These are phyloP conservation scores for Lagodon rhomboides DNA, from an alignment of 2,797 vertebrate genomes.

Conservation along the genomic window DNA sequence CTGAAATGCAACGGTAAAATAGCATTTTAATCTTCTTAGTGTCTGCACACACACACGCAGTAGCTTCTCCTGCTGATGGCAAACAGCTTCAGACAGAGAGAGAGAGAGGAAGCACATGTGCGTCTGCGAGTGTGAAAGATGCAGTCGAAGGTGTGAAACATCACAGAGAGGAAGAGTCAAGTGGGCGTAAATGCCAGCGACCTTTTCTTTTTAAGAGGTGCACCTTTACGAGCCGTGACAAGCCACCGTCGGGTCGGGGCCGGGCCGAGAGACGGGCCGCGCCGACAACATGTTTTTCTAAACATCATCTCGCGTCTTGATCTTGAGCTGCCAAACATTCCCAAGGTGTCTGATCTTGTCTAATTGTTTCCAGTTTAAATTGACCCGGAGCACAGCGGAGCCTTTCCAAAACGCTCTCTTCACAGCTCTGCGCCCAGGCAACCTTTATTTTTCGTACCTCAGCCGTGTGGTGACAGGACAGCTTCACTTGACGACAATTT, in stretches of 20 bases:
- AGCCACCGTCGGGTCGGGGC: slow-evolving; percentile 38
- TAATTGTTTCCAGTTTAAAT: slow-evolving; percentile 40
- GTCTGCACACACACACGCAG: slow-evolving; percentile 19
- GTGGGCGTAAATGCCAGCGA: slow-evolving; percentile 35
- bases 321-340: slow-evolving; percentile 38
- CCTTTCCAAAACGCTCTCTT: background rate
- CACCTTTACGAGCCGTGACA: slow-evolving; percentile 53
- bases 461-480: background rate
- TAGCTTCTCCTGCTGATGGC: background rate
- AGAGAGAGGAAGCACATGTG: background rate
- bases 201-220: slow-evolving; percentile 18
- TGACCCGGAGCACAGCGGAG: slow-evolving; percentile 1
- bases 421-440: background rate
- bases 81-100: slow-evolving; percentile 2
- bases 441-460: background rate
- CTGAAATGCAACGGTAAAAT: slow-evolving; percentile 55
- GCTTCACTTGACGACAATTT: background rate
- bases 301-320: background rate
- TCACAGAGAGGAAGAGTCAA: slow-evolving; percentile 34
- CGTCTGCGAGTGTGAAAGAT: slow-evolving; percentile 9
- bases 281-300: slow-evolving; percentile 14
- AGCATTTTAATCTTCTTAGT: slow-evolving; percentile 61
- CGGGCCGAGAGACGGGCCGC: slow-evolving; percentile 14
- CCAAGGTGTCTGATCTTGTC: slow-evolving; percentile 62
- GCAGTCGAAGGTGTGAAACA: slow-evolving; percentile 44